Conservation (phyloP, 2,113 vertebrate genomes). For the Rhea pennata region DNA sequence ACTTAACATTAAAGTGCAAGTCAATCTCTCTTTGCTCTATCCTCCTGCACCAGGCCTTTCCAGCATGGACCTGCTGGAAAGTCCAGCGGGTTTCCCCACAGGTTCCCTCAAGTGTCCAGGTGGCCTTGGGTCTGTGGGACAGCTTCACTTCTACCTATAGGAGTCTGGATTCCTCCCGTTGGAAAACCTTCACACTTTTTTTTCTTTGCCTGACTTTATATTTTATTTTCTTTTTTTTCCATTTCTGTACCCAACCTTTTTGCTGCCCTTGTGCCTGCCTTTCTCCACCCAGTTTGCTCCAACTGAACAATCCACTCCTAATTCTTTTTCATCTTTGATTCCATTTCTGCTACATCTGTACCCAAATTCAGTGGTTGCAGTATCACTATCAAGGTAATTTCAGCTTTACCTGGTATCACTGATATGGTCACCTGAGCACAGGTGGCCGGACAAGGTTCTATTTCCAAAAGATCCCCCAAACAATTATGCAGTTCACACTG, state of each 20-base stretch:
- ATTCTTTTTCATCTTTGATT: not conserved
- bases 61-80: not conserved
- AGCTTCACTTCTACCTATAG: not conserved
- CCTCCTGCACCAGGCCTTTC: not conserved
- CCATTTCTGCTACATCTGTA: not conserved
- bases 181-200: not conserved
- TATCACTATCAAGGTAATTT: not conserved
- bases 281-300: not conserved
- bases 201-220: not conserved
- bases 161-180: not conserved
- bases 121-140: not conserved
- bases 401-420: not conserved
- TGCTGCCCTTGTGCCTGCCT: not conserved
- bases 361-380: not conserved
- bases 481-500: not conserved
- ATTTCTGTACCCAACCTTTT: not conserved
- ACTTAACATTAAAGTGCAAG: not conserved
- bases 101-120: not conserved
- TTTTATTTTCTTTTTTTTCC: not conserved
- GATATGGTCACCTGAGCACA: not conserved
- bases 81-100: rapidly evolving
- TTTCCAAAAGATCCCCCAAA: not conserved
- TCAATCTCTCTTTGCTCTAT: not conserved
- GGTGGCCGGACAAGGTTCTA: not conserved
- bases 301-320: not conserved